phyloP scores from a whole-genome alignment of 2,888 invertebrate genomes.

The Drosophila eohydei region DNA sequence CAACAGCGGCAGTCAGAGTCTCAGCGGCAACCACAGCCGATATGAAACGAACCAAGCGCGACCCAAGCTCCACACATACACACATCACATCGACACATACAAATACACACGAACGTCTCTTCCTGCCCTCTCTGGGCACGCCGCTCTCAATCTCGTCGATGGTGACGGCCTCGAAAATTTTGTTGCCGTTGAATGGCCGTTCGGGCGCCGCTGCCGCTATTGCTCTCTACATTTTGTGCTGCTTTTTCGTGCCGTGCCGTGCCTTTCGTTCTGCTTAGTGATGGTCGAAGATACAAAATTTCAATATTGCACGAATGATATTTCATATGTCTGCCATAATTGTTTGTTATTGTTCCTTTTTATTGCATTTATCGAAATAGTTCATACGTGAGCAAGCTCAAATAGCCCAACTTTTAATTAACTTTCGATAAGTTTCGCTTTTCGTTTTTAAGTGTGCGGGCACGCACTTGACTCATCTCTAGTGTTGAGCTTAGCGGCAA shows the following conservation, averaged over 20 bases:
- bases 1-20: slow-evolving; percentile 6
- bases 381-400: not conserved
- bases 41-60: slow-evolving; percentile 60
- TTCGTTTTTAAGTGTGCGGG: not conserved
- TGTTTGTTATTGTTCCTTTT: not conserved
- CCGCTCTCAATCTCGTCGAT: slow-evolving; percentile 42
- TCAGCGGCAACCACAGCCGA: slow-evolving; percentile 28
- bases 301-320: slow-evolving; percentile 8
- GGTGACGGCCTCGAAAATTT: slow-evolving; percentile 57
- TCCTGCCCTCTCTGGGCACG: slow-evolving; percentile 27
- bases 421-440: slow-evolving; percentile 13
- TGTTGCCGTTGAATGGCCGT: slow-evolving; percentile 34
- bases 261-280: slow-evolving; percentile 38
- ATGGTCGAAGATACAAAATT: slow-evolving; percentile 24
- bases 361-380: not conserved
- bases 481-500: slow-evolving; percentile 25
- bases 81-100: slow-evolving; percentile 4
- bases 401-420: slow-evolving; percentile 7
- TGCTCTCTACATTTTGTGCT: slow-evolving; percentile 66
- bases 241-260: slow-evolving; percentile 59
- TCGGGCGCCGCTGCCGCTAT: slow-evolving; percentile 58
- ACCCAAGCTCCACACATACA: slow-evolving; percentile 48
- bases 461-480: slow-evolving; percentile 35
- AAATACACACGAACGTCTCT: slow-evolving; percentile 23
- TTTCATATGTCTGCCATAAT: not conserved